Evolutionary conservation across 2,797 vertebrate species (phyloP), one percentile per base, ranked within the genome.

Genomic region (Periophthalmus magnuspinnatus): DNA sequence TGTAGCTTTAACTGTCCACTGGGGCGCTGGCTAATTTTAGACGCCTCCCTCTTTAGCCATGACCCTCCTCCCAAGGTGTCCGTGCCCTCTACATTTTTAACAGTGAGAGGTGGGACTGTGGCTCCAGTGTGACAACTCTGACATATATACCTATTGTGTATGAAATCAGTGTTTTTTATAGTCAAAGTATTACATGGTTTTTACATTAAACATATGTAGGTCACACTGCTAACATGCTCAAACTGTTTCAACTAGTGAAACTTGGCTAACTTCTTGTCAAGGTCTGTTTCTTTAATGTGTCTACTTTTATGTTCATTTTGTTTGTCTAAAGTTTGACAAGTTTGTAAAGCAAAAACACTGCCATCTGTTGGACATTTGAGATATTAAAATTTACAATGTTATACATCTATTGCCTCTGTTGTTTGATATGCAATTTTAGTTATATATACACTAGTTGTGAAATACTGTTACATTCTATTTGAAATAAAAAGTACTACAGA

Each of bases 21-120:
- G 69, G 72, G 66, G 60, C 80, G 79, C 68, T 0, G 41, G 79
- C 77, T 91, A 92, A 85, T 89, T 87, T 88, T 90, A 89, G 76
- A 79, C 28, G 24, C 34, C 70, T 65, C 76, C 74, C 69, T 72
- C 65, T 84, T 78, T 76, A 76, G 34, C 72, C 50, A 65, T 0
- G 34, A 77, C 50, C 65, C 56, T 78, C 56, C 41, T 10, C 62
- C 67, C 76, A 88, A 88, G 86, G 86, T 89, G 87, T 76, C 85
- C 78, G 86, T 84, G 71, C 73, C 81, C 85, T 81, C 73, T 80
- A 69, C 64, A 65, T 67, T 74, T 50, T 67, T 76, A 79, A 38
- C 80, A 66, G 65, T 22, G 54, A 41, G 58, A 81, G 80, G 70
- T 36, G 75, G 77, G 57, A 41, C 22, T 48, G 13, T 59, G 11